Percentiles rank a stretch among this genome's conserved stretches.
Evolutionary conservation across 2,888 invertebrate species (phyloP).

Genomic region (Hydrotaea cyrtoneurina): DNA sequence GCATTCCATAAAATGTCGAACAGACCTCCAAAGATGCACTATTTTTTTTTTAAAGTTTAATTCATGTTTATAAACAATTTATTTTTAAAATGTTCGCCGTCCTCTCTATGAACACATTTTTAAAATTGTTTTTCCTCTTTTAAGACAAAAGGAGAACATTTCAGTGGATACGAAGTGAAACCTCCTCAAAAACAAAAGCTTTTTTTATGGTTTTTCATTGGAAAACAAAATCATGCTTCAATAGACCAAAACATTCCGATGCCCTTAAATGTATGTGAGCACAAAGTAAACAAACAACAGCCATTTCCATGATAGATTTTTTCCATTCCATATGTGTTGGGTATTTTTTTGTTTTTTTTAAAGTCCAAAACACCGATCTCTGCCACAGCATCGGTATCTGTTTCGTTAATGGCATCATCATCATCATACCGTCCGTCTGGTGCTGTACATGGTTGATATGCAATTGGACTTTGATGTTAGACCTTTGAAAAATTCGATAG

Average conservation of each 20-base stretch:
- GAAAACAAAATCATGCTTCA: neutral
- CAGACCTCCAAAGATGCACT: conserved; percentile 14
- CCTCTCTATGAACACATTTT: neutral
- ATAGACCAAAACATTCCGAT: no score
- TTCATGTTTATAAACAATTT: neutral
- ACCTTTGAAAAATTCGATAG: conserved; percentile 47
- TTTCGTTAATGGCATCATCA: conserved; percentile 4
- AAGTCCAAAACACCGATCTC: neutral
- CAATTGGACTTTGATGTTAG: conserved; percentile 61
- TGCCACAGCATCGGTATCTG: neutral
- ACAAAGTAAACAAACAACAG: conserved; percentile 32
- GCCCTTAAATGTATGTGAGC: neutral
- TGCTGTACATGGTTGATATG: conserved; percentile 21
- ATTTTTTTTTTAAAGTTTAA: neutral
- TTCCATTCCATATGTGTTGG: neutral
- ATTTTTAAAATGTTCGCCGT: neutral
- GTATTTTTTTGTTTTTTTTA: neutral
- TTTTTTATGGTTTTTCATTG: neutral
- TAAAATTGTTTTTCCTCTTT: no score
- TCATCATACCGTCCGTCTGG: neutral
- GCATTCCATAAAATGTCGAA: no score
- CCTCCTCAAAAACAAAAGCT: neutral
- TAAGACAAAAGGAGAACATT: neutral
- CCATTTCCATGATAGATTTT: neutral
- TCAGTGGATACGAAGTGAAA: no score